These are phyloP conservation scores for Pao palembangensis DNA, from an alignment of 2,113 vertebrate species.

Conservation along the genomic window DNA sequence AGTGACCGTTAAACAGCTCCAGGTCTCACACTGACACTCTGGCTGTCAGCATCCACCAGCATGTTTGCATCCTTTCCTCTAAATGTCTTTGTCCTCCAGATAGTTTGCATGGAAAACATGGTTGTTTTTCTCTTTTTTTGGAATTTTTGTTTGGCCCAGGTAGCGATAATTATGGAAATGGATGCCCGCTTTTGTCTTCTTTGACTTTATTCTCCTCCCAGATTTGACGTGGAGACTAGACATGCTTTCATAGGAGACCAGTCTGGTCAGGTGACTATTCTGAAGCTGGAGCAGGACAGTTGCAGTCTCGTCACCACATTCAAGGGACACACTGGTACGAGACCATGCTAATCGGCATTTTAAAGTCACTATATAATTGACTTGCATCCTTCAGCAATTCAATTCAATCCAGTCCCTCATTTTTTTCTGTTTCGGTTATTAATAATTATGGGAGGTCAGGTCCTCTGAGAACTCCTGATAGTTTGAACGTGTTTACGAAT, in stretches of 20 bases:
- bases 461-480: not conserved
- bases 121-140: not conserved
- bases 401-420: too few species aligned
- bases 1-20: not conserved
- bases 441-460: not conserved
- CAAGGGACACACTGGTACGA: conserved; percentile 93
- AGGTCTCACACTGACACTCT: conserved; percentile 8
- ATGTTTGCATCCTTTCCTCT: too few species aligned
- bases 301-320: conserved; percentile 94
- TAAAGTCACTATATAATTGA: too few species aligned
- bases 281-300: conserved; percentile 94
- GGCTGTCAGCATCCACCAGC: not conserved
- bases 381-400: too few species aligned
- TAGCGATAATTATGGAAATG: too few species aligned
- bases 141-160: not conserved
- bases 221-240: conserved; percentile 96
- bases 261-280: conserved; percentile 97
- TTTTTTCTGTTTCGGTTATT: not conserved
- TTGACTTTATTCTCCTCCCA: conserved; percentile 70
- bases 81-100: too few species aligned
- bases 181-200: conserved; percentile 20
- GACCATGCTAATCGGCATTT: not conserved
- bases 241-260: conserved; percentile 96
- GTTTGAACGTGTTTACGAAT: not conserved
- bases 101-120: too few species aligned